A percentile compares a stretch with the other conserved stretches of the same genome.
Conservation (phyloP, 2,797 vertebrate genomes). For the Dipus sagitta region DNA sequence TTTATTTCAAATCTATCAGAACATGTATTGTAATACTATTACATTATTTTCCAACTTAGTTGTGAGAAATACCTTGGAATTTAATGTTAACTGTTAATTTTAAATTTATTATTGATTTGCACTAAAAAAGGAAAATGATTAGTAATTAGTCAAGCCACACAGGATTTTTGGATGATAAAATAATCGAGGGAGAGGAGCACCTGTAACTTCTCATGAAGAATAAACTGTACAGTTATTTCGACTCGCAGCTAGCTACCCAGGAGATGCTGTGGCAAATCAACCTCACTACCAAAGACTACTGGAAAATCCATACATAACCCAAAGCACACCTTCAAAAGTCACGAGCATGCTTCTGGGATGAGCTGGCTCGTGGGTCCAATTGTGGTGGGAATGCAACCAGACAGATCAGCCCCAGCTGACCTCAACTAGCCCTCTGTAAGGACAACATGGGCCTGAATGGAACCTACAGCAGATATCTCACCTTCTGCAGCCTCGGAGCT, state of each 20-base stretch:
- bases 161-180: background rate
- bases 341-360: background rate
- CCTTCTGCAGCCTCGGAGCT: background rate
- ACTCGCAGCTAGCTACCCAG: background rate
- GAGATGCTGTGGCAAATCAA: background rate
- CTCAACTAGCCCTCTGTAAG: background rate
- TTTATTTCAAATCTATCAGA: conserved; percentile 31
- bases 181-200: background rate
- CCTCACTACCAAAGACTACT: background rate
- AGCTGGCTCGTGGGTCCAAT: background rate
- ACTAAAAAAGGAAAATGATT: background rate
- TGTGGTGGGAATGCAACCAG: background rate
- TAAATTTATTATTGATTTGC: conserved; percentile 21
- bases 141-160: background rate
- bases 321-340: background rate
- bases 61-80: background rate
- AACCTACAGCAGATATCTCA: background rate
- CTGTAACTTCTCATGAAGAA: background rate
- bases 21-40: background rate
- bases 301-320: background rate
- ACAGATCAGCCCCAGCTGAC: background rate
- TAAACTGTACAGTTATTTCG: background rate
- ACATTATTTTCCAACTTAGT: conserved; percentile 25
- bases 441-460: background rate
- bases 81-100: conserved; percentile 26